Percentiles rank a stretch among this genome's conserved stretches.
These are phyloP conservation scores for Sebastes iracundus DNA, from an alignment of 2,797 vertebrate genomes.

Conservation along the genomic window DNA sequence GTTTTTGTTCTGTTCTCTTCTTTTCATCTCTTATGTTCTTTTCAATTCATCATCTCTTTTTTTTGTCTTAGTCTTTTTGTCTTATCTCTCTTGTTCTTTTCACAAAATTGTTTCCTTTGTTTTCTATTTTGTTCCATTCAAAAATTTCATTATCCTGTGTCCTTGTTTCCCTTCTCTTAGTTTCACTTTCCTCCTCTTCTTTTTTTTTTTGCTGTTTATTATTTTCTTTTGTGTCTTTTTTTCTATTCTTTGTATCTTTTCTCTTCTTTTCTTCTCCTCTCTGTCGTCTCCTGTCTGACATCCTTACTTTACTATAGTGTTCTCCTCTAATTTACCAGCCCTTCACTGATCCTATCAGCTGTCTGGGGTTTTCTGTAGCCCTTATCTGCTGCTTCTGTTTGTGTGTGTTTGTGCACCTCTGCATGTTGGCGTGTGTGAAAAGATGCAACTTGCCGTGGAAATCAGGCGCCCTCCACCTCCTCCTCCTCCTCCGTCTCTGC, in stretches of 20 bases:
- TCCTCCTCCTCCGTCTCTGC: conserved; percentile 34
- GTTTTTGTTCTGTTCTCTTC: neutral
- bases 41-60: neutral
- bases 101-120: neutral
- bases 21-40: neutral
- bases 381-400: conserved; percentile 45
- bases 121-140: neutral
- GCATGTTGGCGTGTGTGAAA: conserved; percentile 1
- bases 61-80: neutral
- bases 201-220: neutral
- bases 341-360: conserved; percentile 53
- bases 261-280: neutral
- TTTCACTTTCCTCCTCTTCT: neutral
- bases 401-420: neutral
- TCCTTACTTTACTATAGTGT: conserved; percentile 16
- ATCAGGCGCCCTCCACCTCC: conserved; percentile 12
- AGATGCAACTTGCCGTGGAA: conserved; percentile 43
- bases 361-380: conserved; percentile 28
- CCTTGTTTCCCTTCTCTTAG: neutral
- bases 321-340: conserved; percentile 45
- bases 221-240: neutral
- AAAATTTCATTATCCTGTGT: neutral
- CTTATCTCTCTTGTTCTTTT: neutral
- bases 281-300: conserved; percentile 8
- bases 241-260: neutral